These are phyloP conservation scores for Tineola bisselliella DNA, from an alignment of 2,888 invertebrate genomes.

Conservation along the genomic window DNA sequence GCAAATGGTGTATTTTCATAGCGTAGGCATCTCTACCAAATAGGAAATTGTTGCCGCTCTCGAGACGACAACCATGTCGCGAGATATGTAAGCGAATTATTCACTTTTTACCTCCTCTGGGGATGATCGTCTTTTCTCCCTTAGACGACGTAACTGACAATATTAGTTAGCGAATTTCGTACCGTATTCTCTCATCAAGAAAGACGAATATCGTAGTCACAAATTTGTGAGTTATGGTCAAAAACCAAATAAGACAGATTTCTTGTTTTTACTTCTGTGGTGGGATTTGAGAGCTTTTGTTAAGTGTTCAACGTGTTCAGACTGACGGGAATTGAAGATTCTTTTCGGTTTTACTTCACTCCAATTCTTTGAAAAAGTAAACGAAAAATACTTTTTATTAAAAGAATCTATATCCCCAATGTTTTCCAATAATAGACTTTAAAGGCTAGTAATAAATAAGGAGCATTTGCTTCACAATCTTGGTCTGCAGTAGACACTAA, in stretches of 20 bases:
- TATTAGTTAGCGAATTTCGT: not conserved
- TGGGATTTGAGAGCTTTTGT: constrained; percentile 51
- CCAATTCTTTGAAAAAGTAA: not conserved
- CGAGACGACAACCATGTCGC: constrained; percentile 44
- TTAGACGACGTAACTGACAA: constrained; percentile 27
- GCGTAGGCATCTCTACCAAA: constrained; percentile 29
- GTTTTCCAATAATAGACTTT: not conserved
- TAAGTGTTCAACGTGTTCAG: constrained; percentile 45
- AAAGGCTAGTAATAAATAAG: constrained; percentile 8
- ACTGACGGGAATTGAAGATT: constrained; percentile 40
- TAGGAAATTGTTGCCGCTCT: constrained; percentile 52
- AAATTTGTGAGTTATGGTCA: not conserved
- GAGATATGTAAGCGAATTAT: constrained; percentile 52
- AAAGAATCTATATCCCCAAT: not conserved
- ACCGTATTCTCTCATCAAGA: not conserved
- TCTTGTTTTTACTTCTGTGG: constrained; percentile 51
- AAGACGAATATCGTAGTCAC: not conserved
- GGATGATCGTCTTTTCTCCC: constrained; percentile 31
- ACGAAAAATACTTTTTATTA: not conserved
- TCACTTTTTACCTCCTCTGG: constrained; percentile 49
- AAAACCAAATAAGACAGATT: constrained; percentile 23
- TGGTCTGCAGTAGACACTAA: constrained; percentile 26
- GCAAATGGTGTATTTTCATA: constrained; percentile 43
- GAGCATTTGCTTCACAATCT: not conserved
- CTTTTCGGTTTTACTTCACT: constrained; percentile 11